Evolutionary conservation across 2,888 invertebrate species (phyloP).

Genomic region (Phoenoteleia sp.): DNA sequence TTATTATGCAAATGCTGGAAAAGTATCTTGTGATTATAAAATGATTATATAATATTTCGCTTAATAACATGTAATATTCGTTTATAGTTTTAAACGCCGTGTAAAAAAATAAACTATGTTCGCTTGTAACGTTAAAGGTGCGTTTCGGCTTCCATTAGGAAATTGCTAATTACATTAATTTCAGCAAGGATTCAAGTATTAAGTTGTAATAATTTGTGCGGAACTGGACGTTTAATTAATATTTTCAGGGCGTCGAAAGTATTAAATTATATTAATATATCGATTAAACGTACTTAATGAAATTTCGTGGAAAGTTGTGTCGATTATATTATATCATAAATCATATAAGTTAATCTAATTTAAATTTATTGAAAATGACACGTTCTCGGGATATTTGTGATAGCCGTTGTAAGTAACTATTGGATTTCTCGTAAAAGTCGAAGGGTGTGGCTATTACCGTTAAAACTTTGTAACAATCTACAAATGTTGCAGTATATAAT

Average conservation of each 20-base stretch:
- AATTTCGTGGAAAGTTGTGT: constrained; percentile 33
- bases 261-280: constrained; percentile 4
- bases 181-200: no score
- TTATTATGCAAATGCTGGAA: no score
- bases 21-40: no score
- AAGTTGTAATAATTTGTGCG: no score
- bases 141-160: no score
- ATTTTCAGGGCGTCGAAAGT: background rate
- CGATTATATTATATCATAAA: constrained; percentile 35
- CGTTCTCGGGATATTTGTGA: constrained; percentile 34
- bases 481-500: constrained; percentile 30
- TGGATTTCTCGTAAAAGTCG: constrained; percentile 40
- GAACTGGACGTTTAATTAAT: background rate
- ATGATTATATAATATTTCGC: no score
- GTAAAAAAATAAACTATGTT: no score
- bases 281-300: constrained; percentile 23
- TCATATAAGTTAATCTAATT: constrained; percentile 37
- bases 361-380: constrained; percentile 44
- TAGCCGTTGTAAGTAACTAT: constrained; percentile 30
- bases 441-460: constrained; percentile 42
- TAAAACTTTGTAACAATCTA: constrained; percentile 42
- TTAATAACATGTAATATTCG: no score
- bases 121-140: no score
- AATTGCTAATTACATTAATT: no score
- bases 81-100: no score